Percentiles rank a stretch among this genome's conserved stretches.
Conservation (phyloP, 2,888 invertebrate genomes). For the Pristionchus mayeri region DNA sequence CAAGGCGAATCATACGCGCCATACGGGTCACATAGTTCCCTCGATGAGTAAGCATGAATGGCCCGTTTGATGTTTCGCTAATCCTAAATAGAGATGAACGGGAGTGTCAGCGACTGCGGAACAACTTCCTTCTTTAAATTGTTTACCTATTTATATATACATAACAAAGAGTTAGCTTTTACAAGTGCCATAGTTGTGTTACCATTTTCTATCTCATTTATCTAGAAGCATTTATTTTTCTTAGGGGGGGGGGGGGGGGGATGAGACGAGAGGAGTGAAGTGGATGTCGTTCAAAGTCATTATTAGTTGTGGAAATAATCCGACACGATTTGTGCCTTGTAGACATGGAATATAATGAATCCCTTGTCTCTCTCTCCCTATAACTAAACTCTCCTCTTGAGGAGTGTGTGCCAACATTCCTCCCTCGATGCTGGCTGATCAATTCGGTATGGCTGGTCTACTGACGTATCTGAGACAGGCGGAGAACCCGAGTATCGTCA, state of each 20-base stretch:
- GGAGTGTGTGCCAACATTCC: conserved; percentile 98
- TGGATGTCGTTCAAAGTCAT: too few species aligned
- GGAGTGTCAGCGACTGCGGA: too few species aligned
- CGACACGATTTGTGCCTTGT: too few species aligned
- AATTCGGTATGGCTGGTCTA: conserved; percentile 98
- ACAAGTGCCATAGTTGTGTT: too few species aligned
- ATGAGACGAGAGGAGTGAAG: neutral
- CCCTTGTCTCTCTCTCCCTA: neutral
- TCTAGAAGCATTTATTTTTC: too few species aligned
- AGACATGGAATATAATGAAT: neutral
- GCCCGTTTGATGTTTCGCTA: neutral
- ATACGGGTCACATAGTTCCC: neutral
- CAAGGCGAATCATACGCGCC: too few species aligned
- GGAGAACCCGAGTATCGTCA: conserved; percentile 95
- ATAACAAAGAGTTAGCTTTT: too few species aligned
- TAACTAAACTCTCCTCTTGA: conserved; percentile 77
- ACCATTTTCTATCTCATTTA: too few species aligned
- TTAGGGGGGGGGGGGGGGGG: neutral
- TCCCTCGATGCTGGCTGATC: conserved; percentile 97
- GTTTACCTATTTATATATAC: too few species aligned
- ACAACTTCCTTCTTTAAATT: too few species aligned
- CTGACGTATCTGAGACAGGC: conserved; percentile 97
- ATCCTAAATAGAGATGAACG: too few species aligned
- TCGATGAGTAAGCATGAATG: neutral
- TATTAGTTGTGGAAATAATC: too few species aligned